Base-by-base conservation (phyloP, 1,140 invertebrate species). In the Lordiphosa clarofinis region DNA sequence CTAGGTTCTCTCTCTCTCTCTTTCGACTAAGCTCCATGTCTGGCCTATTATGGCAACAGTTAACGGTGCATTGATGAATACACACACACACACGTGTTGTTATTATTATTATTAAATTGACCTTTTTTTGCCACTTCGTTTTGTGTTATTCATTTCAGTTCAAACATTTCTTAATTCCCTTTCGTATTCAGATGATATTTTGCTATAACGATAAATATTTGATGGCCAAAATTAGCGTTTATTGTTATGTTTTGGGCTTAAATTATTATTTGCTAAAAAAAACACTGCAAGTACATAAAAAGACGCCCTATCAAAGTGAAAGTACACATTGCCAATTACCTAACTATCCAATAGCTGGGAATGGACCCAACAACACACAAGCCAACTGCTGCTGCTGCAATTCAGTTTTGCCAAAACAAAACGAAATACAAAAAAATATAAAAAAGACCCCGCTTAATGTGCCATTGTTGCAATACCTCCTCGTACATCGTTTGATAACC, bases 81-180 rank as follows among this genome's bases (percentile, higher is more conserved):
- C 11, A 19, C 36, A 55, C 37, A 21, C 33, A 11, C 33, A n/a
- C 11, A 35, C 21, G 37, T 54, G 31, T 49, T 68, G 50, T 56
- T 73, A 42, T 57, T 63, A 46, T 64, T 72, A 64, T 82, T 84
- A 84, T 84, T 63, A 84, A 82, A 73, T 84, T 84, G 78, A 84
- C 78, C 78, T 84, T 84, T 79, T 82, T 82, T 59, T 21, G 67
- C 54, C 52, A 64, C 67, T 74, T 53, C 52, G 46, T 55, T 55
- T 42, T 63, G 43, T 31, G 24, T 42, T 53, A 33, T 35, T 53
- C 1, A 24, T 56, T 56, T 58, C 37, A 50, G 55, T 69, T 52
- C 39, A 67, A 28, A 50, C 52, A 56, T 73, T 67, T 55, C 47
- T 37, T 60, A 73, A 82, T 67, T 40, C 35, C 64, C 39, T 64